These are phyloP conservation scores for Acromyrmex heyeri DNA, from an alignment of 1,140 invertebrate genomes.

Conservation along the genomic window DNA sequence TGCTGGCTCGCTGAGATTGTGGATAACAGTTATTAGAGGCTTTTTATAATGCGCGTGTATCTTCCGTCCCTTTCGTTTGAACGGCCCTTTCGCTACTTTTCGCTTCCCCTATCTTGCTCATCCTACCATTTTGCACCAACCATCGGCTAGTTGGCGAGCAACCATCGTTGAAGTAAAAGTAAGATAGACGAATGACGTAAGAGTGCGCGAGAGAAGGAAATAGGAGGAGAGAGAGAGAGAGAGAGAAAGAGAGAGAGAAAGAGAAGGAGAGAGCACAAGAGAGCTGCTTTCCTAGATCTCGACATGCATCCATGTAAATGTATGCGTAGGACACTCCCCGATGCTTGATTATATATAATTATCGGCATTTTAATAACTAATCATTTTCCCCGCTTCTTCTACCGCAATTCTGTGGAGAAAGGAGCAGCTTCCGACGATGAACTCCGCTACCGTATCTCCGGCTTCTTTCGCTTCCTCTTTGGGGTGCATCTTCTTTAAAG, in stretches of 20 bases:
- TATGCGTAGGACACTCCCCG: slow-evolving; percentile 85
- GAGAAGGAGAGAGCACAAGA: not conserved
- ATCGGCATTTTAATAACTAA: slow-evolving; percentile 87
- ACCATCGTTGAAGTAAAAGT: slow-evolving; percentile 39
- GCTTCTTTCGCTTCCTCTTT: slow-evolving; percentile 61
- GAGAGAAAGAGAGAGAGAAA: not conserved
- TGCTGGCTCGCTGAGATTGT: slow-evolving; percentile 78
- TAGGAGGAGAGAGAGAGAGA: not conserved
- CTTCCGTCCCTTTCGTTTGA: slow-evolving; percentile 49
- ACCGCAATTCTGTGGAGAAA: slow-evolving; percentile 82
- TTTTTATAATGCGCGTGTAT: slow-evolving; percentile 85
- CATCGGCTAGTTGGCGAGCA: slow-evolving; percentile 76
- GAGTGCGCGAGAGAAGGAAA: slow-evolving; percentile 4
- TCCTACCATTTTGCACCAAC: slow-evolving; percentile 78
- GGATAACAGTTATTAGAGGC: slow-evolving; percentile 87
- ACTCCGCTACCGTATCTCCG: slow-evolving; percentile 84
- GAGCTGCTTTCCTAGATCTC: slow-evolving; percentile 70
- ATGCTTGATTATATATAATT: slow-evolving; percentile 87
- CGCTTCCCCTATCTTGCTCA: slow-evolving; percentile 55
- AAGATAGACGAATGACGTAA: slow-evolving; percentile 33
- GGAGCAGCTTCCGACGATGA: slow-evolving; percentile 83
- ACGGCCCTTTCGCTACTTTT: slow-evolving; percentile 43
- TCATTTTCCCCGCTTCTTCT: slow-evolving; percentile 83
- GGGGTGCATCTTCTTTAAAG: slow-evolving; percentile 28
- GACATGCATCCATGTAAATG: slow-evolving; percentile 76